A percentile compares a stretch with the other conserved stretches of the same genome.
These are phyloP conservation scores for Pseudomyrmex pallidus DNA, from an alignment of 1,140 invertebrate species.

Conservation along the genomic window DNA sequence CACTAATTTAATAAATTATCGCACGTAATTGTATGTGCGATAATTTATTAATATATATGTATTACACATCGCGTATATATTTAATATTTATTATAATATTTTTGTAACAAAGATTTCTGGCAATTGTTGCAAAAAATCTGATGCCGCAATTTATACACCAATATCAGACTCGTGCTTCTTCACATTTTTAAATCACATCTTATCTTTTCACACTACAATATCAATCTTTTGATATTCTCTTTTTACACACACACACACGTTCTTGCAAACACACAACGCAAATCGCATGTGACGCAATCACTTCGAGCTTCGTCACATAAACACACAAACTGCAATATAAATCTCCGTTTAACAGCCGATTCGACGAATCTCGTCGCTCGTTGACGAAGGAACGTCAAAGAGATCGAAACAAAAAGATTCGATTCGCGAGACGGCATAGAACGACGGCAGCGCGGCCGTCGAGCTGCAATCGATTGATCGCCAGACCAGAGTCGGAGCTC, in stretches of 20 bases:
- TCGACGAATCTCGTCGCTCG: constrained; percentile 35
- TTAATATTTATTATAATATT: background rate
- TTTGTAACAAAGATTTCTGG: constrained; percentile 31
- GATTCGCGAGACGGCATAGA: constrained; percentile 19
- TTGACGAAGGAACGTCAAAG: constrained; percentile 41
- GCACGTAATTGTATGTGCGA: too few species aligned
- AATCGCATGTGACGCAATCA: constrained; percentile 65
- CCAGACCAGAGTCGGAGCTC: constrained; percentile 38
- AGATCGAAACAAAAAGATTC: constrained; percentile 40
- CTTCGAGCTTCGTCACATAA: constrained; percentile 47
- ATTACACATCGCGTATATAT: background rate
- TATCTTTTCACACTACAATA: constrained; percentile 46
- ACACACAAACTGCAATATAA: constrained; percentile 32
- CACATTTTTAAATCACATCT: constrained; percentile 38
- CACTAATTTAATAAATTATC: too few species aligned
- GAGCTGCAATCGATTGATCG: constrained; percentile 35
- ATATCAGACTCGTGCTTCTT: constrained; percentile 2
- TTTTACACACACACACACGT: background rate
- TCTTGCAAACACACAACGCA: constrained; percentile 30
- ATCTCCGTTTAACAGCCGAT: constrained; percentile 14
- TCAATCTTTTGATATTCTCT: constrained; percentile 43
- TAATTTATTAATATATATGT: too few species aligned
- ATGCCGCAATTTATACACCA: constrained; percentile 2
- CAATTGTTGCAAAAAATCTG: background rate
- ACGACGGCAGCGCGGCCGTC: constrained; percentile 11